Percentiles rank a stretch among this genome's conserved stretches.
Evolutionary conservation across 2,797 vertebrate species (phyloP).

Genomic region (Notoglanidium macrostoma): DNA sequence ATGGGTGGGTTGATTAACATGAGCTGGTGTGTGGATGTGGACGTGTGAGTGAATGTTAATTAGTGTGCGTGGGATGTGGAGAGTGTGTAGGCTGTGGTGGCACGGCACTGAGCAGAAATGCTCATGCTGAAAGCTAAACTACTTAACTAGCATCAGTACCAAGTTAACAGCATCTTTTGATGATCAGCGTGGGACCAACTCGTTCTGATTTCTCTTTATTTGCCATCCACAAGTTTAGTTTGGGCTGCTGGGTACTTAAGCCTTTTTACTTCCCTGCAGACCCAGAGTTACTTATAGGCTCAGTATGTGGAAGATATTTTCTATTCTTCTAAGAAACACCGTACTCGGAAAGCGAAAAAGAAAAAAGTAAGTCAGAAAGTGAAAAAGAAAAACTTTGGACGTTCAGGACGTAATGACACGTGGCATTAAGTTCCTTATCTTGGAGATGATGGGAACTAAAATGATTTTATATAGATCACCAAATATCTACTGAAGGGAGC

Average conservation of each 20-base stretch:
- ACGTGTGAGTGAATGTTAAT: constrained; percentile 15
- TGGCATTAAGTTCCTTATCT: background rate
- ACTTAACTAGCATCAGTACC: background rate
- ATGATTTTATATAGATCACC: background rate
- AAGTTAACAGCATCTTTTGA: background rate
- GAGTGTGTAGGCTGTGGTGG: constrained; percentile 7
- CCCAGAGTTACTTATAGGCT: background rate
- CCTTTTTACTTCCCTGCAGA: background rate
- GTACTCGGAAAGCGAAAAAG: background rate
- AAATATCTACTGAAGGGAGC: background rate
- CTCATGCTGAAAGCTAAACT: constrained; percentile 5
- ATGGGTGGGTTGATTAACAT: background rate
- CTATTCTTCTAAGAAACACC: background rate
- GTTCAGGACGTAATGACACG: background rate
- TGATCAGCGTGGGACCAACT: background rate
- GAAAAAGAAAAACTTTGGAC: background rate
- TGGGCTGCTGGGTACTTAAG: background rate
- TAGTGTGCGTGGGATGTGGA: background rate
- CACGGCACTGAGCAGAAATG: constrained; percentile 21
- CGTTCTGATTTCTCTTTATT: background rate
- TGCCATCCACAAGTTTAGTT: background rate
- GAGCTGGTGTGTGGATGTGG: background rate
- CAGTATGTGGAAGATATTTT: background rate
- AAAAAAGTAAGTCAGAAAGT: background rate
- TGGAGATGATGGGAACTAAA: background rate